Base-by-base conservation (phyloP, 2,797 vertebrate species). In the Rhinogobio ventralis region DNA sequence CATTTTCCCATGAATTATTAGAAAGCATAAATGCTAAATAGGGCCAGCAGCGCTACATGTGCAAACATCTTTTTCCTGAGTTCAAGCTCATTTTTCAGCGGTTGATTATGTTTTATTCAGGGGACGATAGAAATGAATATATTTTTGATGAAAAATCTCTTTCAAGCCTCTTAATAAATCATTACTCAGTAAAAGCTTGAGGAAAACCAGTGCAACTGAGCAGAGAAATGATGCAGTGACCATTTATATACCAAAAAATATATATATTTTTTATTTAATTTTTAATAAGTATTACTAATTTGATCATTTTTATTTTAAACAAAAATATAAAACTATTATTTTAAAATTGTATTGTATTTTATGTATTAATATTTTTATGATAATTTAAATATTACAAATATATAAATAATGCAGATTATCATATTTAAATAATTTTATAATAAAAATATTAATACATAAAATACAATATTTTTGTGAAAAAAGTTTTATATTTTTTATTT, bases 81-180 rank as follows among this genome's bases (percentile, higher is more conserved):
- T 80, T 67, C 8, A 33, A 77, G 49, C 45, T 62, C 20, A 64
- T 74, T 82, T 75, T 87, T 71, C 7, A 83, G 62, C 62, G 19
- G 83, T 72, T 84, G 30, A 86, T 64, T 80, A 88, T 90, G 79
- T 91, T 90, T 93, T 87, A 92, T 90, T 92, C 77, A 92, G 83
- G 42, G 57, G 85, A 77, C 0, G n/a, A 64, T 62, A 86, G 19
- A 85, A 90, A 88, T 86, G 86, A 57, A 91, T 90, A 89, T 90
- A 89, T 91, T 90, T 92, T 90, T 91, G 79, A 92, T 93, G 90
- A 85, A 90, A 93, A 91, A 89, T 90, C 78, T 87, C 84, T 88
- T 80, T 64, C 20, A 36, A 82, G 10, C 75, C 39, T 45, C 74
- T 93, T 64, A 92, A 93, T 93, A 89, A 94, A 93, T 88, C 64